Evolutionary conservation across 2,888 invertebrate species (phyloP), one percentile per base, ranked within the genome.

Genomic region (Drosophila nigricruria): DNA sequence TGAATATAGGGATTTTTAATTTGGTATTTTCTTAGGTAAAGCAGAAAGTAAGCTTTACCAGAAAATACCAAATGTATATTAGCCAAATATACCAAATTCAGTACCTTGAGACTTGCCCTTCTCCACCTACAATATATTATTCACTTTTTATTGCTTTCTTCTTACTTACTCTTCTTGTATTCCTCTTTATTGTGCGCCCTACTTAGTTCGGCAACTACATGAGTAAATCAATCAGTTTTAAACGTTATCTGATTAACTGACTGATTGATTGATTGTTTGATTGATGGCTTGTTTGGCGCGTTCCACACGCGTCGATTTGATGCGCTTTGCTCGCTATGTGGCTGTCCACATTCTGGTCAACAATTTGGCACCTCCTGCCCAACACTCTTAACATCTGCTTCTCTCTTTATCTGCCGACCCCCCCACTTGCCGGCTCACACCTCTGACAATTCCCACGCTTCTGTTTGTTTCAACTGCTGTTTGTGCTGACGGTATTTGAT

Each of bases 221-320:
- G 18, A 68, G 71, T 78, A 79, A 82, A 73, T 83, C 77, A 75
- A 74, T 70, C 71, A 68, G 74, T 56, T 50, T 49, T 64, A 65
- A 76, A 50, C 66, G 54, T 38, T 76, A 54, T 57, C 38, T 23
- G 52, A 47, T 47, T 42, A 42, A n/a, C 34, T 36, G 27, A 27
- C 32, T 66, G 36, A 63, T 63, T 60, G 47, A 56, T 58, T 63
- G 64, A 67, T 70, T 68, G 65, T 56, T 62, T 69, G 52, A 34
- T 61, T 58, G 63, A 64, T 70, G 67, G 80, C 69, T 69, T 67
- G 66, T 62, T 54, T 65, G 78, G 43, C 40, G 53, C 20, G 43
- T 14, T 49, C 36, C 52, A n/a, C 60, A 76, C 62, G 69, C 62
- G 59, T 49, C 70, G 71, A 80, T 72, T 80, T 77, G 62, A 57